A percentile compares a stretch with the other conserved stretches of the same genome.
Evolutionary conservation across 2,888 invertebrate genomes (phyloP).

Genomic region (Rhagonycha lutea): DNA sequence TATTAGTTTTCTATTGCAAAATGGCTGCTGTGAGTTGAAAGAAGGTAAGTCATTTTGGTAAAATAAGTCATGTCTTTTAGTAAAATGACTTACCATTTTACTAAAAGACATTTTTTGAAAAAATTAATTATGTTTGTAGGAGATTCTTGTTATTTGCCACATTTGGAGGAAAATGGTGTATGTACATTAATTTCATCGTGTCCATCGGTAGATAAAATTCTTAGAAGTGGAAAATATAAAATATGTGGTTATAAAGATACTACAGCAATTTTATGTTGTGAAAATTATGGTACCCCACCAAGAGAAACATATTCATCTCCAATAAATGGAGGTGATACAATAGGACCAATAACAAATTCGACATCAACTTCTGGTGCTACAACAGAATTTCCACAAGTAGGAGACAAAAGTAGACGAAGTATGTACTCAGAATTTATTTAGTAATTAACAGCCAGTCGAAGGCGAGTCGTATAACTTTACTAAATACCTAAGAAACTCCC

Average conservation of each 20-base stretch:
- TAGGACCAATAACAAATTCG: background rate
- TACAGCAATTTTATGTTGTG: conserved; percentile 41
- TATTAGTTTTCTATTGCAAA: too few relatives aligned
- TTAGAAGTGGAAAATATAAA: conserved; percentile 30
- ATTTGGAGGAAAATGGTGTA: conserved; percentile 25
- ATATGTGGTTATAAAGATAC: conserved; percentile 42
- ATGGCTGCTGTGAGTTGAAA: too few relatives aligned
- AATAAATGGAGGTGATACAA: background rate
- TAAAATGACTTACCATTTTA: too few relatives aligned
- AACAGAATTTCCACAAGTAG: background rate
- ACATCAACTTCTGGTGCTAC: background rate
- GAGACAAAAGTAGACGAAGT: conserved; percentile 34
- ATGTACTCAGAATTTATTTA: conserved; percentile 46
- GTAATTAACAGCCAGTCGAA: background rate
- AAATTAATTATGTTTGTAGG: background rate
- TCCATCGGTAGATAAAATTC: conserved; percentile 31
- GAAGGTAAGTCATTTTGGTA: too few relatives aligned
- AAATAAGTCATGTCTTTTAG: too few relatives aligned
- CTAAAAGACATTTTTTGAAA: too few relatives aligned
- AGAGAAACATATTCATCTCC: background rate
- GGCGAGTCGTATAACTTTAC: too few relatives aligned
- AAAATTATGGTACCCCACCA: background rate
- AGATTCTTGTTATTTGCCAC: background rate
- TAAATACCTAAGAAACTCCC: too few relatives aligned
- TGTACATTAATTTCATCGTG: conserved; percentile 39